phyloP scores from a whole-genome alignment of 1,140 invertebrate genomes.

The Drosophila repletoides region DNA sequence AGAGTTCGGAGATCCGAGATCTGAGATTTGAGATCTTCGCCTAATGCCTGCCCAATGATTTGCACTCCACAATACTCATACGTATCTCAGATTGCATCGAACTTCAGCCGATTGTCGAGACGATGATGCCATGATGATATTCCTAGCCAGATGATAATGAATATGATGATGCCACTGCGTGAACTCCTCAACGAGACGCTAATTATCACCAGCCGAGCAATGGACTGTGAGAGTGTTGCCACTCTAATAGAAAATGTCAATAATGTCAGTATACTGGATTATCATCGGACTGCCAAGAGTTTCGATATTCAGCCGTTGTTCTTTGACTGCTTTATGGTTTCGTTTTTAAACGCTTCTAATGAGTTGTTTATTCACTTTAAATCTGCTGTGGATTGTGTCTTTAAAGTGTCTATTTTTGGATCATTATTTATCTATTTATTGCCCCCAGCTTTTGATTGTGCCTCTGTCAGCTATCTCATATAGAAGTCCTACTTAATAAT shows the following conservation, averaged over 20 bases:
- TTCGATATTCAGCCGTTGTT: neutral
- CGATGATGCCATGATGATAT: neutral
- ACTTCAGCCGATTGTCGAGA: neutral
- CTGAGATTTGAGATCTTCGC: constrained; percentile 1
- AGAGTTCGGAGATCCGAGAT: neutral
- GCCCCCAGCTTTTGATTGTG: too few species aligned
- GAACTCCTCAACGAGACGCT: constrained; percentile 27
- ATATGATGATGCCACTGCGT: neutral
- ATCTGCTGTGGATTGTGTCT: neutral
- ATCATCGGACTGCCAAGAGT: constrained; percentile 10
- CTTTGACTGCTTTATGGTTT: constrained; percentile 9
- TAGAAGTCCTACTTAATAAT: too few species aligned
- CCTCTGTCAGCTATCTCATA: too few species aligned
- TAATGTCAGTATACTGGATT: constrained; percentile 54
- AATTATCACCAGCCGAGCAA: constrained; percentile 44
- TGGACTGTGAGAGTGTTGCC: constrained; percentile 34
- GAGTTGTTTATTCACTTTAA: constrained; percentile 19
- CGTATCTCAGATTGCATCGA: constrained; percentile 10
- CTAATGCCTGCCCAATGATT: constrained; percentile 42
- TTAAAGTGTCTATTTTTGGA: neutral
- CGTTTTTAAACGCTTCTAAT: constrained; percentile 20
- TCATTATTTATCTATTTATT: too few species aligned
- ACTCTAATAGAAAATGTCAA: constrained; percentile 61
- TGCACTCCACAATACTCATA: constrained; percentile 51
- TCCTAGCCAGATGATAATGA: too few species aligned